These are phyloP conservation scores for Pseudomyrmex flavicornis DNA, from an alignment of 1,140 invertebrate genomes.

Conservation along the genomic window DNA sequence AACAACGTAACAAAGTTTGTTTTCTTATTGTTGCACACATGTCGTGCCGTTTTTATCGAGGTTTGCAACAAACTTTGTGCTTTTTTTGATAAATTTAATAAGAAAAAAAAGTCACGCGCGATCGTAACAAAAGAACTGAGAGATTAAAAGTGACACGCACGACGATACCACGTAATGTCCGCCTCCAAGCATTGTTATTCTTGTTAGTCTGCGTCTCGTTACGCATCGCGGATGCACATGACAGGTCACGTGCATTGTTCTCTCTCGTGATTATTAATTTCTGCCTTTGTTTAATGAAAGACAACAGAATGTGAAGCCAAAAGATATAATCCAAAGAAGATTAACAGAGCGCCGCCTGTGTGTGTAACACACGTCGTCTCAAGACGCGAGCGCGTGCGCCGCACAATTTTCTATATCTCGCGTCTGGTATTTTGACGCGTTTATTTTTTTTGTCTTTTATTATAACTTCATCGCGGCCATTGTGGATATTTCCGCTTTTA, in stretches of 20 bases:
- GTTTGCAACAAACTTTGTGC: too few species aligned
- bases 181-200: constrained; percentile 65
- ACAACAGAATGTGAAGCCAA: constrained; percentile 42
- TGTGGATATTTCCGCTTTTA: constrained; percentile 39
- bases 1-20: too few species aligned
- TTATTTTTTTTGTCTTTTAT: neutral
- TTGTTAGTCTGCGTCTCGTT: constrained; percentile 50
- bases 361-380: constrained; percentile 9
- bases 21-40: too few species aligned
- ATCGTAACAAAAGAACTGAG: neutral
- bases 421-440: constrained; percentile 2
- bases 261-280: constrained; percentile 53
- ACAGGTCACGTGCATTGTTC: constrained; percentile 63
- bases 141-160: constrained; percentile 20
- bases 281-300: constrained; percentile 61
- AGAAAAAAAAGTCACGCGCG: neutral
- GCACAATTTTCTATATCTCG: constrained; percentile 27
- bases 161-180: constrained; percentile 6
- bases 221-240: constrained; percentile 50
- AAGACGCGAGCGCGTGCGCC: constrained; percentile 17
- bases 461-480: neutral
- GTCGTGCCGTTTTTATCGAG: too few species aligned
- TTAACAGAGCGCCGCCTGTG: constrained; percentile 23
- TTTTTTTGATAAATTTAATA: neutral
- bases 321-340: constrained; percentile 44